These are phyloP conservation scores for Athene noctua DNA, from an alignment of 2,113 vertebrate genomes.

Conservation along the genomic window DNA sequence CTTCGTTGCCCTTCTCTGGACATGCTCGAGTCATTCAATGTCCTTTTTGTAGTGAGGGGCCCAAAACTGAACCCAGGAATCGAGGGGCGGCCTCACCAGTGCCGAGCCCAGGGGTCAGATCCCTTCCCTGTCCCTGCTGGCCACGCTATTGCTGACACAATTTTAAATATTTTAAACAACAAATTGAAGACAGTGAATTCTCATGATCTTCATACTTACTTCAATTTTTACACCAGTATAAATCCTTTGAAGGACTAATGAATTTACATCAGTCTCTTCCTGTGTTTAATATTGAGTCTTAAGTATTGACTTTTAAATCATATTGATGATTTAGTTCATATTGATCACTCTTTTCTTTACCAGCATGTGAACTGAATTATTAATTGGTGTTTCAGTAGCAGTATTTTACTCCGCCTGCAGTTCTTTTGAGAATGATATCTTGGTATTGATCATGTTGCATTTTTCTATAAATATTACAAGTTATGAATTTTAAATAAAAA, in stretches of 20 bases:
- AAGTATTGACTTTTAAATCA: neutral
- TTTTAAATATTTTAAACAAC: neutral
- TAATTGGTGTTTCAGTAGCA: neutral
- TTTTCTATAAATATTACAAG: neutral
- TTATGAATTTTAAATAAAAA: neutral
- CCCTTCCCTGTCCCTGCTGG: too few relatives aligned
- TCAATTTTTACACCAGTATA: neutral
- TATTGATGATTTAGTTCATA: neutral
- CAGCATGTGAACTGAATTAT: neutral
- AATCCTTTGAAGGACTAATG: neutral
- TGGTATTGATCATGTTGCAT: neutral
- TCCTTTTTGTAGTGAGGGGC: too few relatives aligned
- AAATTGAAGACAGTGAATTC: neutral
- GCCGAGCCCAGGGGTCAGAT: too few relatives aligned
- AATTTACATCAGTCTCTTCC: neutral
- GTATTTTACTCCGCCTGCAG: neutral
- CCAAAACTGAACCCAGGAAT: too few relatives aligned
- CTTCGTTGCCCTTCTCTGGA: too few relatives aligned
- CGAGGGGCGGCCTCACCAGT: too few relatives aligned
- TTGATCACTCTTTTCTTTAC: neutral
- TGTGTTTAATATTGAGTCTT: neutral
- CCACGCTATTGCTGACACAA: too few relatives aligned
- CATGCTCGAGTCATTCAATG: too few relatives aligned
- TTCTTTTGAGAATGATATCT: neutral
- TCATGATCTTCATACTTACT: neutral